Evolutionary conservation across 1,140 invertebrate genomes (phyloP), one percentile per base, ranked within the genome.

Genomic region (Eubasilissa regina): DNA sequence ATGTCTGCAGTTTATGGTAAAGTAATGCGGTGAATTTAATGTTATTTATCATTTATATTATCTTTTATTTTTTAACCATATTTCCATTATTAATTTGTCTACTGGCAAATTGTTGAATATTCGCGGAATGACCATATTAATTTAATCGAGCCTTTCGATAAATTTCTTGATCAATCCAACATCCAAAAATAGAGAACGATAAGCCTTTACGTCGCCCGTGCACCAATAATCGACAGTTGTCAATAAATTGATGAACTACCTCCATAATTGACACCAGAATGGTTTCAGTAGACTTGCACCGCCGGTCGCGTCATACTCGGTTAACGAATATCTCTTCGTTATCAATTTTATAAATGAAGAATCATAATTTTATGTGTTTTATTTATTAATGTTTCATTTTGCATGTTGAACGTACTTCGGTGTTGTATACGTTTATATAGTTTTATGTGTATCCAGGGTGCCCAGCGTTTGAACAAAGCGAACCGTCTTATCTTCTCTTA

Each of bases 391-490:
- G 15, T 35, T 51, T 55, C 35, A 25, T 66, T 70, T 64, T 74
- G 70, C 70, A 74, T 74, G 70, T 74, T 74, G 13, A 74, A 74
- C 51, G 21, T 74, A 66, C 47, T 44, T 35, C 43, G 51, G 45
- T 66, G 75, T 77, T 64, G 17, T 75, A 58, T 43, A 77, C 74
- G 44, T 76, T 25, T 66, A 48, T 75, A 11, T 48, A 12, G 51
- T 74, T 74, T 74, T 74, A 74, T 70, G 60, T 77, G 58, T 64
- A 77, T 53, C 25, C 13, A 44, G 70, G 25, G 25, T n/a, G 25
- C 25, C 25, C 6, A 35, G 25, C 25, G 25, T 35, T 21, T 19
- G 13, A 19, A 53, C 44, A 56, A 17, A 74, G 55, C 21, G 45
- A 21, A 12, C 25, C 48, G 60, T 74, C 62, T 77, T 77, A 66